Base-by-base conservation (phyloP, 2,797 vertebrate genomes). In the Galagoides demidoff region DNA sequence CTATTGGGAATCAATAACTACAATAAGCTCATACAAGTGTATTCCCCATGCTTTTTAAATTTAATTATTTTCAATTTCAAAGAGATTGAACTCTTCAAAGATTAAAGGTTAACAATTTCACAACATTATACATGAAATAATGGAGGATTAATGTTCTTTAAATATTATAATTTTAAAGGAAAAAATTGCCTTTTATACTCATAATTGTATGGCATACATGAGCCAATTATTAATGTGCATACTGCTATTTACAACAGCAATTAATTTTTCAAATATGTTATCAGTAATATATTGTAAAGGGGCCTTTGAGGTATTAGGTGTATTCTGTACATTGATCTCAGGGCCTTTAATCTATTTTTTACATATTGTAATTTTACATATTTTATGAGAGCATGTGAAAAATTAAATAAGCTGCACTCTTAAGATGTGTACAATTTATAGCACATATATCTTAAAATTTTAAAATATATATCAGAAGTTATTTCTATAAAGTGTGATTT, bases 1-100 rank as follows among this genome's bases (percentile, higher is more conserved):
- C 31, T 89, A 79, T 94, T 77, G 94, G 83, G 88, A 96, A 96
- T 95, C 74, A 92, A 79, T 96, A 82, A 49, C 61, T 95, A 68
- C 92, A 70, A 55, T 83, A 71, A 73, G 4, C 92, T 92, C 86
- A 52, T 82, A 66, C 5, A 64, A 12, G 78, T 87, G 55, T 85
- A 59, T 85, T 96, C 82, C 49, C 37, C 66, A 16, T 92, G 8
- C 16, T 92, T 61, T 71, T 85, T 91, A 90, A 82, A 94, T 95
- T 89, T 79, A 70, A 93, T 93, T 94, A 89, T 52, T 95, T 96
- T 88, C 81, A 29, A 34, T 81, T 90, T 79, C 13, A 31, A 81
- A 77, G 7, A 74, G 23, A 79, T 71, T 64, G 22, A 81, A 76
- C 43, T 92, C 23, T 74, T 83, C 43, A 79, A 76, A 49, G 52